Base-by-base conservation (phyloP, 2,888 invertebrate species). In the Augochlorella aurata region DNA sequence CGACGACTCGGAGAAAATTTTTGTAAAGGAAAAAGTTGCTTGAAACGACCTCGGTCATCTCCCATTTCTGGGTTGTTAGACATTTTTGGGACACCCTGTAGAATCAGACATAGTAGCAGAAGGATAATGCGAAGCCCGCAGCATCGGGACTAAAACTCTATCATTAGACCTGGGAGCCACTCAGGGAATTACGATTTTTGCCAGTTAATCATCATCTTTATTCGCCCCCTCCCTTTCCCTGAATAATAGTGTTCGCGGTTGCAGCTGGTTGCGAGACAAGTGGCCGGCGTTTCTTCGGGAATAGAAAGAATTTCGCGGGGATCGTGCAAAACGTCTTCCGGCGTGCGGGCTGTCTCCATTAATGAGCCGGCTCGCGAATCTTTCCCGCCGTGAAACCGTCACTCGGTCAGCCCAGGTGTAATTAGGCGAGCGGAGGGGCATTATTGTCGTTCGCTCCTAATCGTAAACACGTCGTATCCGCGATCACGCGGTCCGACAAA, bases 401-500 rank as follows among this genome's bases (percentile, higher is more conserved):
- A 81, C 76, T 73, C 67, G 76, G 74, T 74, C 84, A 81, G 45
- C 24, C 47, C 80, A 77, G 83, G 75, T 75, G 79, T 85, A 87
- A 87, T 88, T 88, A 88, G 79, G 63, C 70, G 38, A 44, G 63
- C 16, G 61, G 69, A 72, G 65, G 74, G 81, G 38, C 38, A 38
- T 38, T 38, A 77, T 74, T 74, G 67, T 79, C 79, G 85, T 84
- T 77, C 83, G 81, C 83, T 74, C 74, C 78, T 87, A 88, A 88
- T 88, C 85, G 83, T 73, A 70, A 70, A 58, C 78, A 73, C 78
- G 76, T 49, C 67, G 67, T 49, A 67, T 86, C 82, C 87, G 74
- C 79, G 82, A 83, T 83, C 82, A 82, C 74, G 66, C 66, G 79
- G 81, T 79, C 79, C 74, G 84, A 83, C 86, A 84, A 87, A 84